A percentile compares a stretch with the other conserved stretches of the same genome.
Evolutionary conservation across 2,113 vertebrate genomes (phyloP).

Genomic region (Corynorhinus townsendii): DNA sequence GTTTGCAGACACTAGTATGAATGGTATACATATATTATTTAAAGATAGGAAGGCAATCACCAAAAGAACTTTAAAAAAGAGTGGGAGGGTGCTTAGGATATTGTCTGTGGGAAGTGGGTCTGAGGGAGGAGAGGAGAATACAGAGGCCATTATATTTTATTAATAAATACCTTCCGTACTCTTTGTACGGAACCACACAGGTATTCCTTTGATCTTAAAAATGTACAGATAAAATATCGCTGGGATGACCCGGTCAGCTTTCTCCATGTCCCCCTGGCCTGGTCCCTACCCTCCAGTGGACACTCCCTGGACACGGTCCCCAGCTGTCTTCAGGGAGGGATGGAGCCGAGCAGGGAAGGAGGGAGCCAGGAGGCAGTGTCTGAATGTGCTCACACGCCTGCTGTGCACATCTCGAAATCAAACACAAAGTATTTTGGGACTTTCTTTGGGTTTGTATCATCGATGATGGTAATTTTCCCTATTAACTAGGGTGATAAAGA

Average conservation of each 20-base stretch:
- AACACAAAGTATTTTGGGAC: neutral
- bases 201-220: neutral
- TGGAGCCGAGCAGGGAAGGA: neutral
- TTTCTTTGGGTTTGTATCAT: neutral
- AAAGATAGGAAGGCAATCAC: neutral
- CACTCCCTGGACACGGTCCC: neutral
- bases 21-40: neutral
- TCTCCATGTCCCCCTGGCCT: neutral
- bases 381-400: neutral
- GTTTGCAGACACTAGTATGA: neutral
- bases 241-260: neutral
- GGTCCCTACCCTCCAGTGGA: fast-evolving
- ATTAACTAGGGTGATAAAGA: conserved; percentile 21
- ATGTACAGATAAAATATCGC: neutral
- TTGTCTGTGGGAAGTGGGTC: neutral
- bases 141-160: neutral
- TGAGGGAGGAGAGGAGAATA: neutral
- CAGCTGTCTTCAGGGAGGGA: neutral
- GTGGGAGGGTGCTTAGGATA: neutral
- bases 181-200: neutral
- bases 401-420: neutral
- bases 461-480: neutral
- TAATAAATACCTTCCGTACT: neutral
- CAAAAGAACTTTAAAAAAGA: neutral
- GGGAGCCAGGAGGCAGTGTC: neutral